Conservation (phyloP, 2,888 invertebrate genomes). For the Aricia artaxerxes region DNA sequence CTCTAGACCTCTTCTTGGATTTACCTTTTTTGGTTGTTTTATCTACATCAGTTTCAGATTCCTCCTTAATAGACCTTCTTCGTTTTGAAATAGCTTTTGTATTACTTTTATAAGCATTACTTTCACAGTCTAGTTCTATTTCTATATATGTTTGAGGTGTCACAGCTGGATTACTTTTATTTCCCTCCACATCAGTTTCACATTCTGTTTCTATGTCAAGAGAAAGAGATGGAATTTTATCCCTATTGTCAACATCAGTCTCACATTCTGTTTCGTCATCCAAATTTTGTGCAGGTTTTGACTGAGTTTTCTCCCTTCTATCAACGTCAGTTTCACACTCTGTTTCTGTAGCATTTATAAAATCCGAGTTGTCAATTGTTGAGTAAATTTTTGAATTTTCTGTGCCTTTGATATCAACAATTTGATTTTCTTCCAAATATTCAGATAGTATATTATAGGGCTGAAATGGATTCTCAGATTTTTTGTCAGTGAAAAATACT, state of each 20-base stretch:
- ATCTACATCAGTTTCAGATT: conserved; percentile 16
- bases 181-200: conserved; percentile 36
- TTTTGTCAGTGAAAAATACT: conserved; percentile 62
- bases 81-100: not conserved
- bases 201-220: conserved; percentile 41
- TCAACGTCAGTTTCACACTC: conserved; percentile 12
- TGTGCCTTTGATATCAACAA: not conserved
- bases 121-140: not conserved
- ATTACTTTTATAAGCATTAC: not conserved
- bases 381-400: not conserved
- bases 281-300: not conserved
- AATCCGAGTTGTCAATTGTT: conserved; percentile 4
- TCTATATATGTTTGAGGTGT: not conserved
- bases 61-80: not conserved
- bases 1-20: conserved; percentile 1
- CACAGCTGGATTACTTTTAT: not conserved
- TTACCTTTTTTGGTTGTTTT: not conserved
- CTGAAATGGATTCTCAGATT: conserved; percentile 54
- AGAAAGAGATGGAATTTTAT: not conserved
- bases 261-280: conserved; percentile 26
- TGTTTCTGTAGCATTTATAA: conserved; percentile 43
- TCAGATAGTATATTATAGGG: conserved; percentile 40
- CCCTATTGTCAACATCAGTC: conserved; percentile 32
- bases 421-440: conserved; percentile 23
- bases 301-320: not conserved